A percentile compares a stretch with the other conserved stretches of the same genome.
Evolutionary conservation across 2,797 vertebrate species (phyloP).

Genomic region (Mionectes olivaceus): DNA sequence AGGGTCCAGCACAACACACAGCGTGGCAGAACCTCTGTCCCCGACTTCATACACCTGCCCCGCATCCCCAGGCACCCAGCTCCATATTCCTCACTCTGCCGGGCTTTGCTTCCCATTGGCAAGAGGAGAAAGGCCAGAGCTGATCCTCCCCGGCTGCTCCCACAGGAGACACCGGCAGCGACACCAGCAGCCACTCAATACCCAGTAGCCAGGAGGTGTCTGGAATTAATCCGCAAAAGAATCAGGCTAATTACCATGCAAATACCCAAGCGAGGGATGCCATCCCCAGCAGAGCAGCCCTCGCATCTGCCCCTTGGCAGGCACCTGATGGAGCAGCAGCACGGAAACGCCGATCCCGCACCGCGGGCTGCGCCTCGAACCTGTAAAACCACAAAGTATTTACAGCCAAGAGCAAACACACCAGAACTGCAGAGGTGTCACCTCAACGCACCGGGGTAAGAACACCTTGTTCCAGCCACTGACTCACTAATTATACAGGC

Average conservation of each 20-base stretch:
- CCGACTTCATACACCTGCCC: background rate
- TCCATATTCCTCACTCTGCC: fast-evolving
- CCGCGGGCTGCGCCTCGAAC: background rate
- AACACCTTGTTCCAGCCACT: slow-evolving; percentile 62
- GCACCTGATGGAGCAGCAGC: background rate
- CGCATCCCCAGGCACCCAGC: background rate
- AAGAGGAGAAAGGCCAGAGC: background rate
- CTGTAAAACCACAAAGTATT: slow-evolving; percentile 58
- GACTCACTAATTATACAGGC: slow-evolving; percentile 59
- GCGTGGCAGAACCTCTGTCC: background rate
- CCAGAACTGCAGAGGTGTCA: slow-evolving; percentile 46
- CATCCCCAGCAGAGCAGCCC: background rate
- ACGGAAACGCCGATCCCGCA: background rate
- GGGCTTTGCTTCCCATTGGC: background rate
- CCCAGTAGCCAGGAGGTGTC: background rate
- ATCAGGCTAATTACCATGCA: background rate
- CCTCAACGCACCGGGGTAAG: background rate
- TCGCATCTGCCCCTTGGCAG: background rate
- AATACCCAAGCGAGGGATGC: background rate
- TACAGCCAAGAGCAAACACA: slow-evolving; percentile 60
- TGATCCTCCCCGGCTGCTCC: background rate
- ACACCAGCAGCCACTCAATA: background rate
- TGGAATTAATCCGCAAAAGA: background rate
- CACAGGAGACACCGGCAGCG: background rate
- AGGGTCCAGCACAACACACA: background rate